Conservation (phyloP, 2,797 vertebrate species). For the Hypotaenidia okinawae region DNA sequence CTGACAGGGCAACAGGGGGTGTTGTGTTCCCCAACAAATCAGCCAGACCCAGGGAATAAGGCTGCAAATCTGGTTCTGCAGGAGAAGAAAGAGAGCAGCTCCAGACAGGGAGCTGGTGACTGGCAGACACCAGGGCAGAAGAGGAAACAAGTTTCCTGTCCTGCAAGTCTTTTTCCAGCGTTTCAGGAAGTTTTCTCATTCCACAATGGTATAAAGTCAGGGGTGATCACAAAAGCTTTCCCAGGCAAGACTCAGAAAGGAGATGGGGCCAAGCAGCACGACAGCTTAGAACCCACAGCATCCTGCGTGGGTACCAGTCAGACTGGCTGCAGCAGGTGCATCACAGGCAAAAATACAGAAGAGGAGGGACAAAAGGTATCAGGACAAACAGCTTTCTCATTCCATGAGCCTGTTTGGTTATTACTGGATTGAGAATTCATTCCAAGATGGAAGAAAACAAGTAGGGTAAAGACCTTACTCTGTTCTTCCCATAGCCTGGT, state of each 20-base stretch:
- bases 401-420: not conserved
- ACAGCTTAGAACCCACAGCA: not conserved
- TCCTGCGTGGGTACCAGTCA: not conserved
- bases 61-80: not conserved
- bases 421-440: not conserved
- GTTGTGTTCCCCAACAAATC: not conserved
- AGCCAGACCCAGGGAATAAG: not conserved
- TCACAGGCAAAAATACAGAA: fast-evolving
- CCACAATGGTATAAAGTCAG: not conserved
- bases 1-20: not conserved
- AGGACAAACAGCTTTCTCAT: not conserved
- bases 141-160: not conserved
- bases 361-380: not conserved
- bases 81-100: not conserved
- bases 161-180: not conserved
- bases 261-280: not conserved
- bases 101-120: not conserved
- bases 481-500: not conserved
- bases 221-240: not conserved
- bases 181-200: not conserved
- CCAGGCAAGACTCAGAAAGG: not conserved
- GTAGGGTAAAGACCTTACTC: not conserved
- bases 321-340: not conserved
- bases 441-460: not conserved
- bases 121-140: not conserved